Evolutionary conservation across 2,888 invertebrate genomes (phyloP), one percentile per base, ranked within the genome.

Genomic region (Melieria omissa): DNA sequence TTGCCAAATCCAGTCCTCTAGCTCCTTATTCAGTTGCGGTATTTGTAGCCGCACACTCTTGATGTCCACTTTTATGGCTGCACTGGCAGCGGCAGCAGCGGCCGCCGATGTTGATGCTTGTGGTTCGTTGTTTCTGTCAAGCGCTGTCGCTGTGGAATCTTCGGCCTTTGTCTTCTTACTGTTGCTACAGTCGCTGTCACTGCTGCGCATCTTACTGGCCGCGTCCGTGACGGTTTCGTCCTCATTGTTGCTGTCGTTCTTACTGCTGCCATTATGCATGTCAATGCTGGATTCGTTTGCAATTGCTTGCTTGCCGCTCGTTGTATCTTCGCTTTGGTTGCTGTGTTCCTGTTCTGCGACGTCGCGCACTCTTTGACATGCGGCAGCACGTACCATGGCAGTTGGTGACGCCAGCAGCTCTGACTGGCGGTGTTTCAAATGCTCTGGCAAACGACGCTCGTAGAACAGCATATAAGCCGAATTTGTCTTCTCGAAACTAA

Each of bases 391-490:
- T 58, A 54, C 9, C 8, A 64, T 42, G n/a, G 71, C 70, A 10
- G 78, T 81, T 0, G 82, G 86, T 78, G 85, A 74, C 78, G 70
- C 71, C 52, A 75, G 66, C 45, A 82, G 66, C 73, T 82, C 81
- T 3, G 88, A 87, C 79, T 89, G 83, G 1, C 83, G 79, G 7
- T 83, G 81, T 72, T 83, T 83, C 65, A 84, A 77, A 66, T 84
- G 82, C 44, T 89, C 80, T 90, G 86, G 80, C 66, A 84, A 89
- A 76, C 93, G 93, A 80, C 95, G 91, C 86, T 98, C 97, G 88
- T 98, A 98, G 86, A 98, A 98, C 79, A 98, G 86, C 98, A 98
- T 98, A 86, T 98, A 98, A 0, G 98, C 98, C 83, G 96, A 97
- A 87, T 98, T 97, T 4, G 97, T 97, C 89, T 98, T 98, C 88